Percentiles rank a stretch among this genome's conserved stretches.
phyloP scores from a whole-genome alignment of 2,888 invertebrate species.

The Cataglyphis altisquamis region DNA sequence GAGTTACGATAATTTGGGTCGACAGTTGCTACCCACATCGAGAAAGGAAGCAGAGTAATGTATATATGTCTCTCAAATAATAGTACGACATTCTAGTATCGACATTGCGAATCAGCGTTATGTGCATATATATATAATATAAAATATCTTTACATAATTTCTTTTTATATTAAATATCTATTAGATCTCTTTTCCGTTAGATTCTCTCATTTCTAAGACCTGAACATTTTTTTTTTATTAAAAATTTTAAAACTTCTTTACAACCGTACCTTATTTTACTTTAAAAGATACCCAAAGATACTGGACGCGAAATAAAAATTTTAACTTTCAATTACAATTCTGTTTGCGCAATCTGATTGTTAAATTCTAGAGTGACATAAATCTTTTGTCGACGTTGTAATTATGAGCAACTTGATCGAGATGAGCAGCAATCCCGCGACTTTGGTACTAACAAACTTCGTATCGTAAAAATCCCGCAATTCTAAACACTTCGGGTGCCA shows the following conservation, averaged over 20 bases:
- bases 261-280: not conserved
- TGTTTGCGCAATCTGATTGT: not conserved
- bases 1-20: constrained; percentile 10
- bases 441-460: constrained; percentile 11
- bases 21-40: not conserved
- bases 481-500: constrained; percentile 14
- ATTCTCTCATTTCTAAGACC: not conserved
- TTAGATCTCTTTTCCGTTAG: not conserved
- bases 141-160: no score
- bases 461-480: constrained; percentile 39
- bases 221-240: not conserved
- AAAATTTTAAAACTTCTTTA: not conserved
- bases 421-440: constrained; percentile 8
- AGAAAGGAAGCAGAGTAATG: not conserved
- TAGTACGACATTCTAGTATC: not conserved
- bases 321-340: constrained; percentile 1
- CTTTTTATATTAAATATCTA: not conserved
- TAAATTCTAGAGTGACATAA: not conserved
- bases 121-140: not conserved
- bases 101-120: not conserved
- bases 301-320: not conserved
- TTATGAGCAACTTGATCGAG: constrained; percentile 10
- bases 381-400: not conserved
- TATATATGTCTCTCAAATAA: not conserved
- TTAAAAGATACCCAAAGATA: not conserved